These are phyloP conservation scores for Aplochiton taeniatus DNA, from an alignment of 2,797 vertebrate species.

Conservation along the genomic window DNA sequence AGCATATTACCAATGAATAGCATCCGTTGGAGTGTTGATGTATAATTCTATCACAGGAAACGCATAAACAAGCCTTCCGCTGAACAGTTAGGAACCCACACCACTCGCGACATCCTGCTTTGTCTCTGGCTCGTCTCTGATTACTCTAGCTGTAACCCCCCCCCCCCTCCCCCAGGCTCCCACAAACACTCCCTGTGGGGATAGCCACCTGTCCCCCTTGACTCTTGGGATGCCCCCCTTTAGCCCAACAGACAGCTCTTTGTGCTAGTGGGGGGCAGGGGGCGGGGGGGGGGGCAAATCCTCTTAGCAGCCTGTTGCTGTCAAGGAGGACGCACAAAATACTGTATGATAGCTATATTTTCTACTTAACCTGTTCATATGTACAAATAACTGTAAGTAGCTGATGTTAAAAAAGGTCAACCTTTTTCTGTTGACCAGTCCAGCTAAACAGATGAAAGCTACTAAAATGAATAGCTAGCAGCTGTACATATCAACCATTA, in stretches of 20 bases:
- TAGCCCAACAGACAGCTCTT: constrained; percentile 66
- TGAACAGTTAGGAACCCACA: constrained; percentile 54
- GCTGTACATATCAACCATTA: too few species aligned
- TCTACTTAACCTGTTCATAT: constrained; percentile 25
- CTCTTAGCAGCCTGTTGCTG: constrained; percentile 66
- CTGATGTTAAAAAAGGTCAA: too few species aligned
- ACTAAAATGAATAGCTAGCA: too few species aligned
- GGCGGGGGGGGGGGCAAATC: constrained; percentile 61
- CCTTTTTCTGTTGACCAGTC: too few species aligned
- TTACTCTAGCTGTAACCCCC: constrained; percentile 55
- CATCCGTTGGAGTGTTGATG: too few species aligned
- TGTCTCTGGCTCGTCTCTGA: constrained; percentile 68
- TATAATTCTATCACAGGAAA: background rate
- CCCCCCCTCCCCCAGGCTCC: constrained; percentile 65
- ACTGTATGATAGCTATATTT: constrained; percentile 9
- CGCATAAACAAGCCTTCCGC: constrained; percentile 44
- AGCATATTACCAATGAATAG: too few species aligned
- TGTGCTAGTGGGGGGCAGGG: constrained; percentile 57
- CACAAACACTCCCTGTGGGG: constrained; percentile 65
- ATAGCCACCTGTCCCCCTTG: constrained; percentile 74
- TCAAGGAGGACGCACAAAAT: constrained; percentile 29
- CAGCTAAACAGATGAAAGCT: too few species aligned
- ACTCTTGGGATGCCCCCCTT: constrained; percentile 54
- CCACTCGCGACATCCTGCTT: constrained; percentile 43
- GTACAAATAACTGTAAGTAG: too few species aligned